Base-by-base conservation (phyloP, 2,113 vertebrate genomes). In the Talpa occidentalis region DNA sequence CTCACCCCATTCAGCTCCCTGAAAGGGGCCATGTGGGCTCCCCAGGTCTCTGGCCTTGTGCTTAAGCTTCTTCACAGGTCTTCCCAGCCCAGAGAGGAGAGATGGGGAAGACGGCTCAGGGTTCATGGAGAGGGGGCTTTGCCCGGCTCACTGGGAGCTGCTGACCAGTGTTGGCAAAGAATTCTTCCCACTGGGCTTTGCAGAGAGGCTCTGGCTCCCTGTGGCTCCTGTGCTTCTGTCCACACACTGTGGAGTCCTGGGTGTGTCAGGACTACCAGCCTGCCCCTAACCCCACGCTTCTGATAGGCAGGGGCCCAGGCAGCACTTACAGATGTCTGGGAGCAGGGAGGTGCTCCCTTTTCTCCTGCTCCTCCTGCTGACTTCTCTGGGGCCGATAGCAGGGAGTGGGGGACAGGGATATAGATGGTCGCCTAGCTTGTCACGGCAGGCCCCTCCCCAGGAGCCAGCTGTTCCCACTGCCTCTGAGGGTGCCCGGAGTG, bases 191-290 rank as follows among this genome's bases (percentile, higher is more conserved):
- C 52, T 62, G 72, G 77, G 28, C 56, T 92, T 72, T 88, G 73
- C 40, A 10, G 28, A 72, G 89, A 67, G 32, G 49, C 30, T 24
- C n/a, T 37, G 74, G 17, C 4, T 21, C 7, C 37, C 21, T 11
- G n/a, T 1, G 7, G 30, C 17, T 72, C 2, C 9, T 26, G n/a
- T 54, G 54, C 49, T 92, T 59, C n/a, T 35, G 77, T 67, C 26
- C 7, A 6, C 2, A 28, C 16, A 12, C 42, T 54, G 22, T 19
- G 22, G 49, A 21, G 9, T 5, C 0, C 17, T 1, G 22, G 24
- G 19, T 35, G 17, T 44, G 11, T 82, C 22, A 17, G 52, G 42
- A 85, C 28, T 52, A 4, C 3, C 11, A 16, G 21, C 40, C 19
- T 44, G 47, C 19, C 7, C 11, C 47, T 17, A 4, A 10, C 24